These are phyloP conservation scores for Megalopta genalis DNA, from an alignment of 1,140 invertebrate species.

Conservation along the genomic window DNA sequence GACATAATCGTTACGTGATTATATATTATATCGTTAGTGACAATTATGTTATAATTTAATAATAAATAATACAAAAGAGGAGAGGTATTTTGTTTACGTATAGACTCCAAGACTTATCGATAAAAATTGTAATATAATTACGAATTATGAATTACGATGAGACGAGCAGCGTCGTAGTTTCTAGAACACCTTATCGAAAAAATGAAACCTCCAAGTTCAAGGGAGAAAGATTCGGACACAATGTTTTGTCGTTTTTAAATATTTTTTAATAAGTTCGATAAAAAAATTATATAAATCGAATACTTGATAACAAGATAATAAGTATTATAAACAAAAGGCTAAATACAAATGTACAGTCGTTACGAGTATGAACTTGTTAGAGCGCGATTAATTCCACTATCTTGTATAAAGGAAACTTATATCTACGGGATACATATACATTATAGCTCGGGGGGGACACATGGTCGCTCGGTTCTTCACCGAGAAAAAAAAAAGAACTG, in stretches of 20 bases:
- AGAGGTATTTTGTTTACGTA: too few relatives aligned
- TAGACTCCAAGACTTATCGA: too few relatives aligned
- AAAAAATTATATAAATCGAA: constrained; percentile 81
- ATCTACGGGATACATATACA: constrained; percentile 71
- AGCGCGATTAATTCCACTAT: constrained; percentile 71
- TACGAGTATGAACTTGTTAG: constrained; percentile 76
- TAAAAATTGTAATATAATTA: too few relatives aligned
- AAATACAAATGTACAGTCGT: constrained; percentile 80
- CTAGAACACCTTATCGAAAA: too few relatives aligned
- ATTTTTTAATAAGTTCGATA: constrained; percentile 81
- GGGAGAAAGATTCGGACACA: background rate
- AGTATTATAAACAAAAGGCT: constrained; percentile 81
- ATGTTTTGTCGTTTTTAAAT: constrained; percentile 74
- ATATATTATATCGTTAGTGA: too few relatives aligned
- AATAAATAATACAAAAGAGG: too few relatives aligned
- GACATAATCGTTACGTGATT: too few relatives aligned
- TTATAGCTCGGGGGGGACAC: constrained; percentile 69
- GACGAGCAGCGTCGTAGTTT: too few relatives aligned
- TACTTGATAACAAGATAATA: constrained; percentile 81
- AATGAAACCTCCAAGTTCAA: too few relatives aligned
- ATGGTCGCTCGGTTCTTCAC: constrained; percentile 48
- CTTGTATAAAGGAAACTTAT: constrained; percentile 73
- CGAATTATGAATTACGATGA: too few relatives aligned
- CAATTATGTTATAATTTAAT: too few relatives aligned
- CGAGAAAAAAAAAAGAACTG: background rate